Base-by-base conservation (phyloP, 2,797 vertebrate species). In the Valencia hispanica region DNA sequence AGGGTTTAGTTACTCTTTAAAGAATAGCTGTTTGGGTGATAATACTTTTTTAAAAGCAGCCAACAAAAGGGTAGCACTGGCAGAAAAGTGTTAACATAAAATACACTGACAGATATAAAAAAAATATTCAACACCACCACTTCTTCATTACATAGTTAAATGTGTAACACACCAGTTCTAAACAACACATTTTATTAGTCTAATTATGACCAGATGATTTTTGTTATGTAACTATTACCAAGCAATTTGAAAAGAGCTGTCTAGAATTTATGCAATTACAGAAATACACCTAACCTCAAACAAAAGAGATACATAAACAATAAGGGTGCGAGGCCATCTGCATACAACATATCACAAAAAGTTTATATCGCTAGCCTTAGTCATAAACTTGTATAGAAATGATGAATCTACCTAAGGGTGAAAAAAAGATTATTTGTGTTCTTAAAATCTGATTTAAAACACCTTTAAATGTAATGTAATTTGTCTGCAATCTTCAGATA, bases 21-120 rank as follows among this genome's bases (percentile, higher is more conserved):
- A 55, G 74, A 84, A 80, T 70, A 61, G 77, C 77, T 83, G 81
- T 79, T 86, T 51, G 66, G 79, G 70, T 86, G 83, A 83, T 88
- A 77, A 77, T n/a, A 75, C 75, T 43, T 80, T 80, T 55, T 74
- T 79, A 88, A 84, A 20, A 66, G 30, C 41, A 84, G 82, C 83
- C 66, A 84, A 79, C 74, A 83, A 74, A 77, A 84, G 57, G 63
- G 25, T n/a, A 47, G 48, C 43, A 53, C 25, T 50, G 47, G 27
- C 32, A 74, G 75, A 53, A 71, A 82, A 82, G 72, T 68, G 77
- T 83, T 90, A 75, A 91, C 74, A 72, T 39, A 5, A 41, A 66
- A 12, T 9, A n/a, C 7, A 36, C 57, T 34, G 3, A 20, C 20
- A 41, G 14, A n/a, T 65, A 41, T 4, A 17, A 15, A 65, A 14